Evolutionary conservation across 2,113 vertebrate genomes (phyloP).

Genomic region (Alosa alosa): DNA sequence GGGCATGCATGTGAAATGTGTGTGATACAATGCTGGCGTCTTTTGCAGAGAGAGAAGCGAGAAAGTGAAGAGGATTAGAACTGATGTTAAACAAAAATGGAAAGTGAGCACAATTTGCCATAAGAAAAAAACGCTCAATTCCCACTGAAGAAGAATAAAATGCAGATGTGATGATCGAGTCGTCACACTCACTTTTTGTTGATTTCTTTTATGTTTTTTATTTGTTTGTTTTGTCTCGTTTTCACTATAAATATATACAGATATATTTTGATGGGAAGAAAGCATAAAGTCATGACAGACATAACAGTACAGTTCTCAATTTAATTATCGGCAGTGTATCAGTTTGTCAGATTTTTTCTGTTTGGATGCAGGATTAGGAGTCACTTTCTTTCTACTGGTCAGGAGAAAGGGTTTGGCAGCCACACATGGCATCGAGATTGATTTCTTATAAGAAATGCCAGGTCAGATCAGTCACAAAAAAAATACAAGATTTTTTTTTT

Average conservation of each 20-base stretch:
- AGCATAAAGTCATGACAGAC: neutral
- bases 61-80: constrained; percentile 56
- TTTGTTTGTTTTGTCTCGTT: neutral
- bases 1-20: constrained; percentile 78
- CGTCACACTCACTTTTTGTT: neutral
- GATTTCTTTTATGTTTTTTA: neutral
- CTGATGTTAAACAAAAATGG: constrained; percentile 52
- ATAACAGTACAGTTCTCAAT: neutral
- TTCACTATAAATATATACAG: neutral
- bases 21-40: constrained; percentile 75
- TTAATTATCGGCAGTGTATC: neutral
- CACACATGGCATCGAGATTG: constrained; percentile 56
- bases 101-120: constrained; percentile 47
- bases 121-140: constrained; percentile 40
- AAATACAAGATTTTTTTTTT: constrained; percentile 37
- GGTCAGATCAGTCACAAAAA: constrained; percentile 49
- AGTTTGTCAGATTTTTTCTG: neutral
- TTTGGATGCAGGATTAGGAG: constrained; percentile 9
- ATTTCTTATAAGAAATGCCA: constrained; percentile 51
- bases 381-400: neutral
- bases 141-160: constrained; percentile 22
- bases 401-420: constrained; percentile 44
- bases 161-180: constrained; percentile 12
- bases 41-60: constrained; percentile 66
- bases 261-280: neutral